Conservation (phyloP, 2,888 invertebrate species). For the Hesperia comma region DNA sequence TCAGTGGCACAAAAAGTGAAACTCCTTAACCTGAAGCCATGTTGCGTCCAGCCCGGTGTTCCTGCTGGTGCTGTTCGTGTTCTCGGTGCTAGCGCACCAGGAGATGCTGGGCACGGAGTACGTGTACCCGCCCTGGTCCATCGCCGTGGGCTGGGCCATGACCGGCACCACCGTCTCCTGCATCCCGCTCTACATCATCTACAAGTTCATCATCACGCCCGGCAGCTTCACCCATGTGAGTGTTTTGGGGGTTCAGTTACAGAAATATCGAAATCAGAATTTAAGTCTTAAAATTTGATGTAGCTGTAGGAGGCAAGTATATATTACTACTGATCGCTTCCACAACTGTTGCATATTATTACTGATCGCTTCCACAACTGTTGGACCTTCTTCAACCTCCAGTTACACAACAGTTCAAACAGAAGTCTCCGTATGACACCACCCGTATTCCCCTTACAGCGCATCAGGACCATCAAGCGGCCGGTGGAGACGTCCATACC, state of each 20-base stretch:
- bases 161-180: constrained; percentile 93
- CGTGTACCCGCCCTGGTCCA: constrained; percentile 91
- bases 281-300: no score
- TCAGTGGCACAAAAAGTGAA: no score
- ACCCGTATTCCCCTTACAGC: constrained; percentile 51
- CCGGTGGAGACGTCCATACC: constrained; percentile 71
- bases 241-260: constrained; percentile 13
- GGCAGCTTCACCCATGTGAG: constrained; percentile 74
- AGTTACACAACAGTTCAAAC: no score
- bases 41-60: constrained; percentile 87
- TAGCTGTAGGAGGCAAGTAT: no score
- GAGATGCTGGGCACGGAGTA: constrained; percentile 91
- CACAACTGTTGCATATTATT: no score
- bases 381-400: no score
- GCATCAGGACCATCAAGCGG: constrained; percentile 65
- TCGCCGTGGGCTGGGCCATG: constrained; percentile 91
- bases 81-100: constrained; percentile 91
- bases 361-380: no score
- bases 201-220: constrained; percentile 88
- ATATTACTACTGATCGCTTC: no score
- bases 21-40: not conserved
- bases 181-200: constrained; percentile 93
- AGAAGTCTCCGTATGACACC: not conserved
- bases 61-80: constrained; percentile 92
- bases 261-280: no score